Percentiles rank a stretch among this genome's conserved stretches.
Conservation (phyloP, 2,888 invertebrate species). For the Ephialtes manifestator region DNA sequence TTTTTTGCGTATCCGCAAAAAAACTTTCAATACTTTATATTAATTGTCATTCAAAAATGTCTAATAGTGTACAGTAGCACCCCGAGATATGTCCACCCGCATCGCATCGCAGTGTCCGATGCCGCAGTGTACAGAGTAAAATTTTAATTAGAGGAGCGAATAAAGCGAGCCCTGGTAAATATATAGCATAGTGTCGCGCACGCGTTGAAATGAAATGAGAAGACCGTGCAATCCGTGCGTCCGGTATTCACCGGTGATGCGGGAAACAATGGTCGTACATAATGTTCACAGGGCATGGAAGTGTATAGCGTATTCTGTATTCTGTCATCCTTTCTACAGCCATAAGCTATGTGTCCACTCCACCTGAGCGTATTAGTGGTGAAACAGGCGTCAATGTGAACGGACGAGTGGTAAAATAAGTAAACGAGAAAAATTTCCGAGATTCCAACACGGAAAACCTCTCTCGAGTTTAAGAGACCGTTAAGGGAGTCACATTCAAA, state of each 20-base stretch:
- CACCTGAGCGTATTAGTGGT: constrained; percentile 45
- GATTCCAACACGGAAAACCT: constrained; percentile 2
- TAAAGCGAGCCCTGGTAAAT: constrained; percentile 18
- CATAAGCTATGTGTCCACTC: constrained; percentile 19
- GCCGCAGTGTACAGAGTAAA: not conserved
- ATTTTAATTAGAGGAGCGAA: constrained; percentile 32
- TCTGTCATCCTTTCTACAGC: constrained; percentile 43
- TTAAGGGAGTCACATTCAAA: too few species aligned
- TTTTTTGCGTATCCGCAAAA: too few species aligned
- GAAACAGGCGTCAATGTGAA: constrained; percentile 38
- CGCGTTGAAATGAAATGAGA: constrained; percentile 44
- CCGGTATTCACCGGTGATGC: constrained; percentile 58
- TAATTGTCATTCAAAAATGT: too few species aligned
- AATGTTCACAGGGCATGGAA: constrained; percentile 64
- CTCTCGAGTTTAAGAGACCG: not conserved
- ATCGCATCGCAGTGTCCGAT: constrained; percentile 14
- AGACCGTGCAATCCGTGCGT: constrained; percentile 48
- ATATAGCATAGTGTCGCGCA: constrained; percentile 1
- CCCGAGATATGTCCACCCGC: not conserved
- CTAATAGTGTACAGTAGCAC: too few species aligned
- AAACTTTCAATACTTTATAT: too few species aligned
- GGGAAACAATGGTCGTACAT: constrained; percentile 62
- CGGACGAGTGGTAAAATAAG: constrained; percentile 41
- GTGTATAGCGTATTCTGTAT: constrained; percentile 45
- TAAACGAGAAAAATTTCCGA: not conserved